phyloP scores from a whole-genome alignment of 2,797 vertebrate species.

The Nothura maculosa region DNA sequence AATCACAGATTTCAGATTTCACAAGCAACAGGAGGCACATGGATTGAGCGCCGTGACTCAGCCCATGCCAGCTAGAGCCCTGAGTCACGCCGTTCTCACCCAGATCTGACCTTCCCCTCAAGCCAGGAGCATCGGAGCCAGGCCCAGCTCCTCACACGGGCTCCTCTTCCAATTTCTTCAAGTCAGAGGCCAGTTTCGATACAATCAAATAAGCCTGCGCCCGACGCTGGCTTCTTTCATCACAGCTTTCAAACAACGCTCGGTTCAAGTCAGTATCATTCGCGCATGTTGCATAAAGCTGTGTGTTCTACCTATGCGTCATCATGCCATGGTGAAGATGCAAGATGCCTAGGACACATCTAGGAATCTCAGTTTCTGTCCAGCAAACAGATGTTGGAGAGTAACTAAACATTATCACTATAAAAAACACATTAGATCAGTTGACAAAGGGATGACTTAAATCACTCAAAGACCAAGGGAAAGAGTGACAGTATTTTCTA shows the following conservation, averaged over 20 bases:
- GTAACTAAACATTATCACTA: slow-evolving; percentile 34
- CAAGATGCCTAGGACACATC: background rate
- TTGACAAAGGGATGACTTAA: slow-evolving; percentile 70
- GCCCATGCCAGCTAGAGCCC: background rate
- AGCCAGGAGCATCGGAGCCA: background rate
- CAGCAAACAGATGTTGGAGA: slow-evolving; percentile 48
- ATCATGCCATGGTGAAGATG: background rate
- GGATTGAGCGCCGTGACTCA: background rate
- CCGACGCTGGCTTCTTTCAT: slow-evolving; percentile 30
- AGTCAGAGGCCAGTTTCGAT: slow-evolving; percentile 30
- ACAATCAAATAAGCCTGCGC: slow-evolving; percentile 26
- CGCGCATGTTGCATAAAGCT: slow-evolving; percentile 36
- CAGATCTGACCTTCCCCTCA: slow-evolving; percentile 25
- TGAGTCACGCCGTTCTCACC: slow-evolving; percentile 32
- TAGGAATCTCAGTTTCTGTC: slow-evolving; percentile 47
- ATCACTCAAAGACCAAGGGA: slow-evolving; percentile 70
- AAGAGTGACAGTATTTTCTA: slow-evolving; percentile 71
- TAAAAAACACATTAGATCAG: slow-evolving; percentile 37
- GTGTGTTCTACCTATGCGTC: background rate
- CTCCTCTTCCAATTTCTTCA: slow-evolving; percentile 15
- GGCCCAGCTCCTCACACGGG: background rate
- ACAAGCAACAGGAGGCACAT: background rate
- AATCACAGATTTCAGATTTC: background rate
- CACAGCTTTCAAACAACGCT: slow-evolving; percentile 46
- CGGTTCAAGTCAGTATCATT: slow-evolving; percentile 16